Conservation (phyloP, 2,113 vertebrate species). For the Amphiprion ocellaris region DNA sequence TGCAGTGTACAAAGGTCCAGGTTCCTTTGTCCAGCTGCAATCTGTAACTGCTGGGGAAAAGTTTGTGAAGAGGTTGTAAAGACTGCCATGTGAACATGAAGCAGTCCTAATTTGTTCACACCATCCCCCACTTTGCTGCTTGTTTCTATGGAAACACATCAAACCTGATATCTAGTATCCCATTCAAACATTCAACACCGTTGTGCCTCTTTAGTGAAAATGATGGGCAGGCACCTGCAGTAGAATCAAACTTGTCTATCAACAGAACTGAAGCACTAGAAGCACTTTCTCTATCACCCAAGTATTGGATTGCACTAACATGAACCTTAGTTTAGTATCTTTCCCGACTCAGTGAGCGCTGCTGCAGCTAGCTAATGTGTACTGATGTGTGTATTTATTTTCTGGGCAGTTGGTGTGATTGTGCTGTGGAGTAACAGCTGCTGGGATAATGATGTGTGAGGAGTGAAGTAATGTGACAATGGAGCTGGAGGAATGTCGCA, state of each 20-base stretch:
- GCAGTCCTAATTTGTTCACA: too few relatives aligned
- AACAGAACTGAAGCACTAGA: too few relatives aligned
- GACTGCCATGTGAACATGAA: too few relatives aligned
- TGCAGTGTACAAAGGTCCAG: too few relatives aligned
- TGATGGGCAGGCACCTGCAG: background rate
- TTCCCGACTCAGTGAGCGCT: background rate
- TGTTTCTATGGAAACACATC: background rate
- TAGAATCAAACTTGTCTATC: background rate
- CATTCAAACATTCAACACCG: background rate
- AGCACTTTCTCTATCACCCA: too few relatives aligned
- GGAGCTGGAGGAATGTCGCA: conserved; percentile 65
- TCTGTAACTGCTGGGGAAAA: too few relatives aligned
- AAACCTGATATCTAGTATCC: background rate
- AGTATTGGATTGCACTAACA: background rate
- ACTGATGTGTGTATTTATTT: conserved; percentile 47
- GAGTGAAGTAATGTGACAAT: conserved; percentile 66
- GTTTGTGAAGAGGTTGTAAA: too few relatives aligned
- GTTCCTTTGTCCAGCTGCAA: too few relatives aligned
- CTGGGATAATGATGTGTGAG: conserved; percentile 70
- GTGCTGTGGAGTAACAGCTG: conserved; percentile 67
- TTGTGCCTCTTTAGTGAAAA: background rate
- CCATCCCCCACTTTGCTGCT: background rate
- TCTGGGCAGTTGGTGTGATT: conserved; percentile 1
- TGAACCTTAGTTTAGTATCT: background rate
- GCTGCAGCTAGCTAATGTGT: conserved; percentile 18